Evolutionary conservation across 2,888 invertebrate species (phyloP).

Genomic region (Megamerina dolium): DNA sequence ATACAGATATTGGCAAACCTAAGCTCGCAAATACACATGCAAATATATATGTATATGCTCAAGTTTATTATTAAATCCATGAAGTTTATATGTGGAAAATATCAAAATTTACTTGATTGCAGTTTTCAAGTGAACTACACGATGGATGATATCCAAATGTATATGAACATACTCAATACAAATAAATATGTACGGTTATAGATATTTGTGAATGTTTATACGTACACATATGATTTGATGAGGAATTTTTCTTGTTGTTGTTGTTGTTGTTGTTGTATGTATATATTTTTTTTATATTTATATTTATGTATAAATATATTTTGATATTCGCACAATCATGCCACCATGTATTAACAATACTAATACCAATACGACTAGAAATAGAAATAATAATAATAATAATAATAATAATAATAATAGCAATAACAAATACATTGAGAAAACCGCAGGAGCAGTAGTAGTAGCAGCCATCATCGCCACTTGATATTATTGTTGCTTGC

Average conservation of each 20-base stretch:
- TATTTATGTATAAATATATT: slow-evolving; percentile 1
- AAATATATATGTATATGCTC: background rate
- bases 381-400: too few relatives aligned
- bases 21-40: background rate
- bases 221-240: slow-evolving; percentile 11
- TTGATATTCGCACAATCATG: background rate
- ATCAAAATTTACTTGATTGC: slow-evolving; percentile 44
- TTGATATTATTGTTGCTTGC: background rate
- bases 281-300: background rate
- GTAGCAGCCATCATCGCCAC: background rate
- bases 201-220: too few relatives aligned
- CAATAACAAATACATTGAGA: too few relatives aligned
- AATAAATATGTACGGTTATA: too few relatives aligned
- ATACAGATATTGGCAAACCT: background rate
- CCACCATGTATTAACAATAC: background rate
- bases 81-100: slow-evolving; percentile 36
- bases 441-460: background rate
- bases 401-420: too few relatives aligned
- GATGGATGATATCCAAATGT: too few relatives aligned
- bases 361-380: too few relatives aligned
- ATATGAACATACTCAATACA: too few relatives aligned
- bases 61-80: slow-evolving; percentile 39
- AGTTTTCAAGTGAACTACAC: slow-evolving; percentile 40
- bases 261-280: slow-evolving; percentile 3
- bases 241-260: too few relatives aligned